phyloP scores from a whole-genome alignment of 1,140 invertebrate genomes.

The Drosophila sechellia region DNA sequence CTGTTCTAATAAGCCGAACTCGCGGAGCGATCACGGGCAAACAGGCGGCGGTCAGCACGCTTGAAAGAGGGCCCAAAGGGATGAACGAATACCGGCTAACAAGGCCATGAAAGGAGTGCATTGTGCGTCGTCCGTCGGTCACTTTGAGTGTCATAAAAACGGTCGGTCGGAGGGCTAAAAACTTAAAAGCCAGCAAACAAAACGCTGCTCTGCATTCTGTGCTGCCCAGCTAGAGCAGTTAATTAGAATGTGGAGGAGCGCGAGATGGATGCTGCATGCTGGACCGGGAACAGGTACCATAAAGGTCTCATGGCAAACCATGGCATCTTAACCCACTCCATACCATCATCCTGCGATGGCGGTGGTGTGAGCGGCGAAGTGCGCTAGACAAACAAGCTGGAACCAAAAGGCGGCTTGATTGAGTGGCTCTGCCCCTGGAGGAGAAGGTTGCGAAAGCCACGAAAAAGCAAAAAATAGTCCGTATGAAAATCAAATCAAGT shows the following conservation, averaged over 20 bases:
- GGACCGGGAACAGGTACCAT: slow-evolving; percentile 30
- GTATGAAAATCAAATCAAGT: slow-evolving; percentile 82
- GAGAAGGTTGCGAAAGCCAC: slow-evolving; percentile 37
- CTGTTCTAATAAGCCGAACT: slow-evolving; percentile 79
- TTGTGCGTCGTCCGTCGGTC: slow-evolving; percentile 75
- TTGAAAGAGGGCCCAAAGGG: slow-evolving; percentile 19
- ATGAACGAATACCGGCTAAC: slow-evolving; percentile 67
- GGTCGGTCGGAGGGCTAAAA: slow-evolving; percentile 24
- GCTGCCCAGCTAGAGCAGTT: slow-evolving; percentile 78
- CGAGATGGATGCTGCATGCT: slow-evolving; percentile 24
- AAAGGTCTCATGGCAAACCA: neutral
- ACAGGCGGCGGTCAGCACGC: slow-evolving; percentile 11
- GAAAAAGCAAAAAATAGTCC: slow-evolving; percentile 33
- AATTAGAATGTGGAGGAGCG: slow-evolving; percentile 70
- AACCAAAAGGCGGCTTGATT: slow-evolving; percentile 73
- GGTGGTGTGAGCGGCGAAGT: slow-evolving; percentile 44
- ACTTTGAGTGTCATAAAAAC: slow-evolving; percentile 77
- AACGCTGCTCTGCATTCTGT: slow-evolving; percentile 74
- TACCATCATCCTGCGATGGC: slow-evolving; percentile 25
- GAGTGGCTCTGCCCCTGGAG: slow-evolving; percentile 46
- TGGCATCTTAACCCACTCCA: slow-evolving; percentile 10
- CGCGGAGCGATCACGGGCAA: slow-evolving; percentile 74
- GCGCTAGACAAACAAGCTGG: slow-evolving; percentile 75
- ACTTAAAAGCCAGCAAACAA: slow-evolving; percentile 78
- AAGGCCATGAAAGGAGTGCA: slow-evolving; percentile 81